Conservation (phyloP, 2,113 vertebrate genomes). For the Hippopotamus amphibius region DNA sequence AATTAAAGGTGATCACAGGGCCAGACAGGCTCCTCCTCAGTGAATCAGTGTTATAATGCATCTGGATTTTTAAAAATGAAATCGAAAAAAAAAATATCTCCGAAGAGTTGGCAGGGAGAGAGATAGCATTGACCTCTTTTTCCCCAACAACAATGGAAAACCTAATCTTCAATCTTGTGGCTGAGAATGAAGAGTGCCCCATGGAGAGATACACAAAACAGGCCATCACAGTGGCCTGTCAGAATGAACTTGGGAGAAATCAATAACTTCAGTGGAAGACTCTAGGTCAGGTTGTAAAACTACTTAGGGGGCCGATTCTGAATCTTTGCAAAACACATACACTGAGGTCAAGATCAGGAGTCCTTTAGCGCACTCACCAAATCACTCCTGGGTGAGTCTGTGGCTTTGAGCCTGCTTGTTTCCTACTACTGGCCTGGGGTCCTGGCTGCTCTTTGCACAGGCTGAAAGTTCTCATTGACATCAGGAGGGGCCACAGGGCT, state of each 20-base stretch:
- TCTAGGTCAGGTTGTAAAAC: neutral
- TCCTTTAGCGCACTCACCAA: neutral
- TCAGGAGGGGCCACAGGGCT: neutral
- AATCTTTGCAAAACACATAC: neutral
- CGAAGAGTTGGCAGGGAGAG: neutral
- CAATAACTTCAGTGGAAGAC: neutral
- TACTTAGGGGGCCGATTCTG: neutral
- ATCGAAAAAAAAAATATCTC: neutral
- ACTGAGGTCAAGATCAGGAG: neutral
- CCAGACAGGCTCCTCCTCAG: neutral
- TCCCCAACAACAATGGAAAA: neutral
- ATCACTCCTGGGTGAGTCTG: neutral
- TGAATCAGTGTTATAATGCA: neutral
- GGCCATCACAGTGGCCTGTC: neutral
- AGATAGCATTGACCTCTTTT: neutral
- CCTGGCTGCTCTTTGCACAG: neutral
- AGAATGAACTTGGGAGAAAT: neutral
- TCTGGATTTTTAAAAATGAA: neutral
- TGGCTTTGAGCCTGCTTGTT: neutral
- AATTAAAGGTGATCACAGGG: constrained; percentile 26
- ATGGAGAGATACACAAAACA: neutral
- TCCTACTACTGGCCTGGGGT: neutral
- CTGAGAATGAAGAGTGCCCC: neutral
- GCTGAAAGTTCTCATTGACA: neutral
- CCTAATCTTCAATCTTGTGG: neutral